Evolutionary conservation across 2,797 vertebrate genomes (phyloP).

Genomic region (Lateolabrax maculatus): DNA sequence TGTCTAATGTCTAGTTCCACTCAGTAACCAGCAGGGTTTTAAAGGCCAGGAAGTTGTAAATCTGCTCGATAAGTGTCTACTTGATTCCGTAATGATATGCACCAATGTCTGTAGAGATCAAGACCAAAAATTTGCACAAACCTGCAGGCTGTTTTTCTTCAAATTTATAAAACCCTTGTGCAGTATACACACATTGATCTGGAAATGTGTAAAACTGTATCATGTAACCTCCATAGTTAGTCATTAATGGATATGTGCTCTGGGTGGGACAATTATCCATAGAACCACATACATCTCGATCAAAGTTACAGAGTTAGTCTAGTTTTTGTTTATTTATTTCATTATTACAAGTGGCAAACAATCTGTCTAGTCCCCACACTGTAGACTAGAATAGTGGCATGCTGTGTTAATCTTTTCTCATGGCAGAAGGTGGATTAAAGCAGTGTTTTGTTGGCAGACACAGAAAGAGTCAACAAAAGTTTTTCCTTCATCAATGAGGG

Average conservation of each 20-base stretch:
- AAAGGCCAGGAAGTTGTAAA: not conserved
- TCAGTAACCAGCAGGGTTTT: not conserved
- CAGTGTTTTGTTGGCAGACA: not conserved
- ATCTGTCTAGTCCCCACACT: not conserved
- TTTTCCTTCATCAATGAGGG: not conserved
- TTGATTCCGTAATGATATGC: not conserved
- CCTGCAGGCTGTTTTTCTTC: not conserved
- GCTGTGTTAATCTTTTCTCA: not conserved
- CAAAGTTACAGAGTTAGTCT: not conserved
- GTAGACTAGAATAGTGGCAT: too few species aligned
- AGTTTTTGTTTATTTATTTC: not conserved
- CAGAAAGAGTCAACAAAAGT: not conserved
- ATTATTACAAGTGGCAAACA: not conserved
- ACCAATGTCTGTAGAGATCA: too few species aligned
- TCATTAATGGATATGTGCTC: not conserved
- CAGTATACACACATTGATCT: not conserved
- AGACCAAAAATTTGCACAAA: not conserved
- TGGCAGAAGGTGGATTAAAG: conserved; percentile 1
- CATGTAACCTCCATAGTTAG: not conserved
- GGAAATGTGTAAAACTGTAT: not conserved
- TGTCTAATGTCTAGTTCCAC: not conserved
- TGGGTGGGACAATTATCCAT: not conserved
- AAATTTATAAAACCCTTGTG: not conserved
- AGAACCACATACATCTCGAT: not conserved
- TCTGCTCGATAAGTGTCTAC: too few species aligned